Evolutionary conservation across 92 coral and sea anemone genomes (phyloP).

Genomic region (Paragorgia papillata): DNA sequence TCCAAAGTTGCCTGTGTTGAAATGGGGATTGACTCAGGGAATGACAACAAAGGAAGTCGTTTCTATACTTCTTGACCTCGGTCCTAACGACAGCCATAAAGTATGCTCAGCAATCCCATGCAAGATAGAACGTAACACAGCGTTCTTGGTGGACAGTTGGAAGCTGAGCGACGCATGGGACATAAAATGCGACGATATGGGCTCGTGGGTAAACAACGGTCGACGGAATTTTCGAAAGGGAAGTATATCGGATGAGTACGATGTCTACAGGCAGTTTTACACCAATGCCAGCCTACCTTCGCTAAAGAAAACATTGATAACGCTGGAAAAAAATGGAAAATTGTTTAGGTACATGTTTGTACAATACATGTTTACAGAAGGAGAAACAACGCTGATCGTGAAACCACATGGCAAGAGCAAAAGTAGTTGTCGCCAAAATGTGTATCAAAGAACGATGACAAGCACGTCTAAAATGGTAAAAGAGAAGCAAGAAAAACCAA

Average conservation of each 20-base stretch:
- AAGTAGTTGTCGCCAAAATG: neutral
- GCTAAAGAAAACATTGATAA: constrained; percentile 30
- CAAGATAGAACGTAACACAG: neutral
- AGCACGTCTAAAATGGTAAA: neutral
- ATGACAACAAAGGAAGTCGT: constrained; percentile 15
- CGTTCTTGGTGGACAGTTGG: neutral
- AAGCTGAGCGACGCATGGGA: neutral
- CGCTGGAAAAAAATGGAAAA: constrained; percentile 4
- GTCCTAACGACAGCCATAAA: neutral
- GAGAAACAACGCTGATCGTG: constrained; percentile 33
- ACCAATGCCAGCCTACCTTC: constrained; percentile 9
- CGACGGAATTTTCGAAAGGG: neutral
- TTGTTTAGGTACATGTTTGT: constrained; percentile 24
- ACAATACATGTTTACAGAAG: constrained; percentile 52
- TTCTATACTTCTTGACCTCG: neutral
- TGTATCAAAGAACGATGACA: constrained; percentile 45
- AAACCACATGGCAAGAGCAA: constrained; percentile 48
- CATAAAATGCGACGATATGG: constrained; percentile 32
- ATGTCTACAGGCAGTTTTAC: constrained; percentile 20
- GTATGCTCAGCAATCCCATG: constrained; percentile 10
- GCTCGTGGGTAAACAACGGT: constrained; percentile 4
- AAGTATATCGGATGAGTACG: neutral
- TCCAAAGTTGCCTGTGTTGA: constrained; percentile 4
- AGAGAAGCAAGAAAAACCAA: constrained; percentile 5
- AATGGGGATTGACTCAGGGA: constrained; percentile 24